Evolutionary conservation across 2,113 vertebrate genomes (phyloP).

Genomic region (Epinephelus moara): DNA sequence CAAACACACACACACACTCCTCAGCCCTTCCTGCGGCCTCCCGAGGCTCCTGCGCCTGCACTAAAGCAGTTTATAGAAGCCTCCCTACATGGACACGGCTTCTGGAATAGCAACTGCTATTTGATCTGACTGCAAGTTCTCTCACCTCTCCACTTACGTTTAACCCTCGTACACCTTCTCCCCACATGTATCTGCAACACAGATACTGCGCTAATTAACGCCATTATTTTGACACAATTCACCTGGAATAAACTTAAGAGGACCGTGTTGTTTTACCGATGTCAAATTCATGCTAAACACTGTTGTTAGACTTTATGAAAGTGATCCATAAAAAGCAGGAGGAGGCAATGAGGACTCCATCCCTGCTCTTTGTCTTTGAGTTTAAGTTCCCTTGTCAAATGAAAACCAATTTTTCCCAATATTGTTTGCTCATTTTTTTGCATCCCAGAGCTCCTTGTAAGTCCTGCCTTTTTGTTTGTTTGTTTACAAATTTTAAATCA

Average conservation of each 20-base stretch:
- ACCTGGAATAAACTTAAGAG: not conserved
- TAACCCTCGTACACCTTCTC: conserved; percentile 50
- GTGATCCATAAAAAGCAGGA: not conserved
- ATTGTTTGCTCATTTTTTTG: not conserved
- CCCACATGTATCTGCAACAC: conserved; percentile 24
- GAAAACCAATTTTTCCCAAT: not conserved
- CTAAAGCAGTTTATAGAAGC: conserved; percentile 88
- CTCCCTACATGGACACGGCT: conserved; percentile 88
- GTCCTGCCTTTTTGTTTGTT: not conserved
- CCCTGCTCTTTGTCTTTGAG: not conserved
- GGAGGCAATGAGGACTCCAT: not conserved
- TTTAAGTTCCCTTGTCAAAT: not conserved
- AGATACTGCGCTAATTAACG: conserved; percentile 5
- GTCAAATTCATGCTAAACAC: not conserved
- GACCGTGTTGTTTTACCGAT: not conserved
- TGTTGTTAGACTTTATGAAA: not conserved
- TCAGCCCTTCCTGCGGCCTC: conserved; percentile 68
- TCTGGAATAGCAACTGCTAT: conserved; percentile 90
- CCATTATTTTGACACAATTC: not conserved
- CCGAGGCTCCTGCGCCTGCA: conserved; percentile 47
- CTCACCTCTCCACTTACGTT: conserved; percentile 76
- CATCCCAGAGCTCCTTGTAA: not conserved
- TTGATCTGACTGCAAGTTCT: conserved; percentile 78
- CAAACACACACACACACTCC: conserved; percentile 23
- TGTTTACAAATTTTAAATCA: not conserved